phyloP scores from a whole-genome alignment of 2,113 vertebrate species.

The Silurus glanis region DNA sequence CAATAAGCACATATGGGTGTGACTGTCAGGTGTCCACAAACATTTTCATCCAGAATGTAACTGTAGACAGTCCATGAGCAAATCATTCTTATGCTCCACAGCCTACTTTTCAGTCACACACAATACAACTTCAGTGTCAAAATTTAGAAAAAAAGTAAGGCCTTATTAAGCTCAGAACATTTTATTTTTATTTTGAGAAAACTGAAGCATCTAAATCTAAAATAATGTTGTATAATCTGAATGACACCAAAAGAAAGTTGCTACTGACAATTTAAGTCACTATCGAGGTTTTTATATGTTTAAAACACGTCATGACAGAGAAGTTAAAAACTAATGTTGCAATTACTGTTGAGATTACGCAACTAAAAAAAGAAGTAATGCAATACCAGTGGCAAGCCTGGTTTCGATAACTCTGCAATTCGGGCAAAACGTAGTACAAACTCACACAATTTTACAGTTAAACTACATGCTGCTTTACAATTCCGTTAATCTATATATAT shows the following conservation, averaged over 20 bases:
- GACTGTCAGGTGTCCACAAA: no score
- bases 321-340: not conserved
- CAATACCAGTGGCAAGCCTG: not conserved
- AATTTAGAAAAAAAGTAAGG: not conserved
- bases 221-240: not conserved
- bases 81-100: not conserved
- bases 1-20: no score
- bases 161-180: not conserved
- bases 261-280: not conserved
- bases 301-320: not conserved
- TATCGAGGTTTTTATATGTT: not conserved
- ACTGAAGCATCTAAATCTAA: not conserved
- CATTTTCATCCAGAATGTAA: not conserved
- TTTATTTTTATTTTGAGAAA: not conserved
- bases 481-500: not conserved
- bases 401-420: not conserved
- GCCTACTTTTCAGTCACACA: not conserved
- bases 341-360: not conserved
- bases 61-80: constrained; percentile 52
- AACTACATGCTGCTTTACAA: not conserved
- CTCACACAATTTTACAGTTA: not conserved
- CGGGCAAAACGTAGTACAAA: not conserved
- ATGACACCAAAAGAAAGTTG: not conserved
- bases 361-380: not conserved
- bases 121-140: not conserved